phyloP scores from a whole-genome alignment of 2,888 invertebrate species.

The Leptopilina syphax region DNA sequence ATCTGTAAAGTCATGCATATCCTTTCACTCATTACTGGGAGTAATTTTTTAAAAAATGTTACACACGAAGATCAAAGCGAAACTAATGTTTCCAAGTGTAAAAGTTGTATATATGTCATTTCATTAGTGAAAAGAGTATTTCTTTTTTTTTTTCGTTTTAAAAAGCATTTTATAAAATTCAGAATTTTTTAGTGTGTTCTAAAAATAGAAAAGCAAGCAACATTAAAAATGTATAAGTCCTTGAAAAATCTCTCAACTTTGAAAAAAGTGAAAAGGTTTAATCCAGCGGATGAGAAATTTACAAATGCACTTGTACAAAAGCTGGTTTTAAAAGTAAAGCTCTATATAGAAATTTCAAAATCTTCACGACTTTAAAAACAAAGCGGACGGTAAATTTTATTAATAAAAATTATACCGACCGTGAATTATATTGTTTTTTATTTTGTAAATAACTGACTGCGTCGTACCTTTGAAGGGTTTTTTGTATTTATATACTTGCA shows the following conservation, averaged over 20 bases:
- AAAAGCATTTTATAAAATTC: too few relatives aligned
- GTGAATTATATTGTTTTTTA: too few relatives aligned
- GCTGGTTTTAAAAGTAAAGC: not conserved
- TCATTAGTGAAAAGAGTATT: not conserved
- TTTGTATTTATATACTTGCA: too few relatives aligned
- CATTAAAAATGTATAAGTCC: too few relatives aligned
- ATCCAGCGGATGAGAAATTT: not conserved
- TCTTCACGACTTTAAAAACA: not conserved
- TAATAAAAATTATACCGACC: too few relatives aligned
- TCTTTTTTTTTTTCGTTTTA: too few relatives aligned
- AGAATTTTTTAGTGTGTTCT: too few relatives aligned
- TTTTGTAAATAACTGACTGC: too few relatives aligned
- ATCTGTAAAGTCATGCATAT: constrained; percentile 21
- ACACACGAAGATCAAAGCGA: not conserved
- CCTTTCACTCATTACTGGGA: not conserved
- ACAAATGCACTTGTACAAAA: not conserved
- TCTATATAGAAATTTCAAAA: not conserved
- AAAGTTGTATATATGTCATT: not conserved
- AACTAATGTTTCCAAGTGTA: constrained; percentile 15
- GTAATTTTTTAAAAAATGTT: not conserved
- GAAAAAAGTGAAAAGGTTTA: not conserved
- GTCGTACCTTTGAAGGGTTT: too few relatives aligned
- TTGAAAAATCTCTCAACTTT: constrained; percentile 2
- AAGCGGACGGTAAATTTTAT: too few relatives aligned
- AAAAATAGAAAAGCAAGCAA: too few relatives aligned